Evolutionary conservation across 2,797 vertebrate species (phyloP).

Genomic region (Avahi laniger): DNA sequence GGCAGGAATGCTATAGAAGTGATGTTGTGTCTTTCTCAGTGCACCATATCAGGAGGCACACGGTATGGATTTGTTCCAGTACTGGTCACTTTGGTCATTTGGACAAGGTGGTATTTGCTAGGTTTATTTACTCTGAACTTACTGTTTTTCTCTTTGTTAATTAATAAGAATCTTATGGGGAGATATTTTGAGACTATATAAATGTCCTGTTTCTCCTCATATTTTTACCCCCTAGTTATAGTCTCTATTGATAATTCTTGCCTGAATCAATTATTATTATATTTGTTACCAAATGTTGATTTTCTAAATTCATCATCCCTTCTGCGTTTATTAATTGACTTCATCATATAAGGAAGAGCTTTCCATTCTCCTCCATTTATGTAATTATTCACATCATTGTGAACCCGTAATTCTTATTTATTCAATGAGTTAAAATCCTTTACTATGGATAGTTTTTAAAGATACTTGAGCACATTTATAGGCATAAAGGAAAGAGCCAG

Average conservation of each 20-base stretch:
- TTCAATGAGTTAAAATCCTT: slow-evolving; percentile 2
- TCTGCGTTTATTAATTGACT: neutral
- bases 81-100: neutral
- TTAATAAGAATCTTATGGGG: slow-evolving; percentile 11
- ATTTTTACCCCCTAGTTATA: neutral
- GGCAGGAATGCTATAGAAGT: neutral
- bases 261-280: neutral
- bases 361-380: neutral
- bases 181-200: neutral
- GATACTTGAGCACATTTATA: neutral
- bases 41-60: neutral
- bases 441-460: neutral
- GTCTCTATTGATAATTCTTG: slow-evolving; percentile 7
- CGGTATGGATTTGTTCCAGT: neutral
- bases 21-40: neutral
- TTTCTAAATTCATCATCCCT: slow-evolving; percentile 28
- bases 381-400: neutral
- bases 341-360: neutral
- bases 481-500: neutral
- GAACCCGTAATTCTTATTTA: neutral
- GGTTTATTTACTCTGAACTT: neutral
- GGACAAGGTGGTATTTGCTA: neutral
- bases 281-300: neutral
- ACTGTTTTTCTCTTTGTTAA: slow-evolving; percentile 3
- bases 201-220: neutral